A percentile compares a stretch with the other conserved stretches of the same genome.
Evolutionary conservation across 1,140 invertebrate species (phyloP).

Genomic region (Lucilia cuprina): DNA sequence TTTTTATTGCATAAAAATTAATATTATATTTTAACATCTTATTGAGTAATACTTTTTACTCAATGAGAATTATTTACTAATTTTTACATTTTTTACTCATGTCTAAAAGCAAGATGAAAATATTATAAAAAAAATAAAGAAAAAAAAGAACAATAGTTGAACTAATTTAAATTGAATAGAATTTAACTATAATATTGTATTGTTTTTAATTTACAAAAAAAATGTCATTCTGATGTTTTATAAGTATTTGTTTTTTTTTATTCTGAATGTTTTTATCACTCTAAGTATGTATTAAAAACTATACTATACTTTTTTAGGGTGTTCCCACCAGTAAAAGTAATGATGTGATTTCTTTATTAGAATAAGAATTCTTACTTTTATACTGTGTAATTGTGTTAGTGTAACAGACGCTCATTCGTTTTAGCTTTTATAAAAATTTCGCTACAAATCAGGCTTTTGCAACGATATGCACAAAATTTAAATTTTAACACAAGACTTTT

Average conservation of each 20-base stretch:
- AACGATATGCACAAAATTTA: too few species aligned
- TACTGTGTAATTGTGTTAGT: too few species aligned
- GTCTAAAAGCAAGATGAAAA: neutral
- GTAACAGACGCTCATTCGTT: too few species aligned
- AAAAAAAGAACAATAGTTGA: neutral
- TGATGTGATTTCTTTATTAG: too few species aligned
- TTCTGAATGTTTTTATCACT: neutral
- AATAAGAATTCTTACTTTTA: too few species aligned
- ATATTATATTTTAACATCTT: neutral
- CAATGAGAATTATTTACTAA: neutral
- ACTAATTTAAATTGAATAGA: too few species aligned
- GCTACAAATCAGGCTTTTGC: too few species aligned
- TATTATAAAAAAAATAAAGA: neutral
- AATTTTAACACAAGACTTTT: too few species aligned
- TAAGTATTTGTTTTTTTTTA: neutral
- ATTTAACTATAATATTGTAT: neutral
- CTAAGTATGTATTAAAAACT: neutral
- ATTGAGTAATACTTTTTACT: neutral
- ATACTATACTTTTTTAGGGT: neutral
- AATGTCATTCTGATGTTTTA: neutral
- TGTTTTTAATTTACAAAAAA: neutral
- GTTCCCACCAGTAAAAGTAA: too few species aligned
- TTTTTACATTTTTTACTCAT: neutral
- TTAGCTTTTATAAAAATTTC: too few species aligned
- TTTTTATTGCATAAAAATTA: constrained; percentile 4